Evolutionary conservation across 1,140 invertebrate species (phyloP).

Genomic region (Bombus fervidus): DNA sequence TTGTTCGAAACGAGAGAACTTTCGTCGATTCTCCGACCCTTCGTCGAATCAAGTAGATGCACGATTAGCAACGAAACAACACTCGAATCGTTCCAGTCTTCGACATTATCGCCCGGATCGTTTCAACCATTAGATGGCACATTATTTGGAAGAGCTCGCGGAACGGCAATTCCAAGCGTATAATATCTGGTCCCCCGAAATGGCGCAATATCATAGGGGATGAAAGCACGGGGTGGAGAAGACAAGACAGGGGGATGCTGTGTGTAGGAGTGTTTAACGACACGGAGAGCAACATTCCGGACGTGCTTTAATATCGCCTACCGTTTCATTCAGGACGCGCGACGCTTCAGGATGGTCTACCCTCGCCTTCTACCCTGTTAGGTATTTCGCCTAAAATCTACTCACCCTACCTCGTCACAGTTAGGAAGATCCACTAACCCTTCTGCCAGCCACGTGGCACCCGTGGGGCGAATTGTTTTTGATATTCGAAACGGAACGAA

Average conservation of each 20-base stretch:
- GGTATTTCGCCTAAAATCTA: conserved; percentile 49
- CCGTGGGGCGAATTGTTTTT: conserved; percentile 72
- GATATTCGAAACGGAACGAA: conserved; percentile 75
- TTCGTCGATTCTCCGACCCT: conserved; percentile 8
- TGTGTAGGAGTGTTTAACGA: conserved; percentile 65
- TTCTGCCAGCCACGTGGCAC: conserved; percentile 61
- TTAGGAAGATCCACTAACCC: conserved; percentile 58
- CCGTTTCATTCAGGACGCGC: conserved; percentile 55
- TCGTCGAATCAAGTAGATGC: neutral
- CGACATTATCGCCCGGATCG: neutral
- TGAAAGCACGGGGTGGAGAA: neutral
- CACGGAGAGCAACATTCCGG: conserved; percentile 66
- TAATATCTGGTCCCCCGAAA: conserved; percentile 37
- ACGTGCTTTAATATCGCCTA: conserved; percentile 71
- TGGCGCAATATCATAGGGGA: conserved; percentile 42
- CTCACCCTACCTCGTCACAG: conserved; percentile 15
- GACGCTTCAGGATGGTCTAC: neutral
- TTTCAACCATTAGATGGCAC: conserved; percentile 10
- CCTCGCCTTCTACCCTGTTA: neutral
- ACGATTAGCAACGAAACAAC: conserved; percentile 10
- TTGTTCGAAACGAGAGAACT: conserved; percentile 1
- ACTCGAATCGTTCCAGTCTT: neutral
- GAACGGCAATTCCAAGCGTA: conserved; percentile 27
- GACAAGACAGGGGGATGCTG: neutral
- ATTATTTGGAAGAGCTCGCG: conserved; percentile 33